Percentiles rank a stretch among this genome's conserved stretches.
Conservation (phyloP, 2,797 vertebrate species). For the Pygocentrus nattereri region DNA sequence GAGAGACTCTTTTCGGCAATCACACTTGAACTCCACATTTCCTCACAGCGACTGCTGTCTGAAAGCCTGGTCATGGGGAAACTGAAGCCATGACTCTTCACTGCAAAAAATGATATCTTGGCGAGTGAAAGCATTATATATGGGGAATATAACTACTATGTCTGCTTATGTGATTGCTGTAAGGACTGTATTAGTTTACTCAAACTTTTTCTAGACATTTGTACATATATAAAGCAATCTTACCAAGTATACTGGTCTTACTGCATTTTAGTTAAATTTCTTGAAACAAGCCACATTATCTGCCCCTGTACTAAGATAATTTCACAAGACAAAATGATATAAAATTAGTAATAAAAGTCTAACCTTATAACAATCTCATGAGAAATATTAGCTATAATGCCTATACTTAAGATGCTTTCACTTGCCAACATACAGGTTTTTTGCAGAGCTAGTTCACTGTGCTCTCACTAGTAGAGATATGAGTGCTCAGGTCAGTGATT, state of each 20-base stretch:
- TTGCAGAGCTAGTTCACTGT: conserved; percentile 13
- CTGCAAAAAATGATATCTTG: not conserved
- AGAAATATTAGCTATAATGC: not conserved
- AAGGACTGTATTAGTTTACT: not conserved
- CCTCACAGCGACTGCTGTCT: conserved; percentile 45
- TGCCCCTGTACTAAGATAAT: not conserved
- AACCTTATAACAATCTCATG: not conserved
- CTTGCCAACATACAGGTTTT: not conserved
- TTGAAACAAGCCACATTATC: not conserved
- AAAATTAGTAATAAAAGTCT: not conserved
- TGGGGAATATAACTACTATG: not conserved
- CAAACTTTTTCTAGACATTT: not conserved
- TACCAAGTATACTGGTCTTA: too few relatives aligned
- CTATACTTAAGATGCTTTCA: not conserved
- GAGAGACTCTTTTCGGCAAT: conserved; percentile 69
- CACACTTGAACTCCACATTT: conserved; percentile 70
- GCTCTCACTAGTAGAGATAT: conserved; percentile 34
- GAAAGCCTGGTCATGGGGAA: conserved; percentile 45
- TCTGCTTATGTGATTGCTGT: not conserved
- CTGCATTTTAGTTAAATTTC: too few relatives aligned
- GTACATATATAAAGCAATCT: too few relatives aligned
- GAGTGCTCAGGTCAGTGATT: conserved; percentile 57
- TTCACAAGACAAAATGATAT: not conserved
- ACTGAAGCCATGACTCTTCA: conserved; percentile 25
- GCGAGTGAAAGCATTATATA: not conserved